Evolutionary conservation across 2,888 invertebrate species (phyloP).

Genomic region (Trissoscelio sp.): DNA sequence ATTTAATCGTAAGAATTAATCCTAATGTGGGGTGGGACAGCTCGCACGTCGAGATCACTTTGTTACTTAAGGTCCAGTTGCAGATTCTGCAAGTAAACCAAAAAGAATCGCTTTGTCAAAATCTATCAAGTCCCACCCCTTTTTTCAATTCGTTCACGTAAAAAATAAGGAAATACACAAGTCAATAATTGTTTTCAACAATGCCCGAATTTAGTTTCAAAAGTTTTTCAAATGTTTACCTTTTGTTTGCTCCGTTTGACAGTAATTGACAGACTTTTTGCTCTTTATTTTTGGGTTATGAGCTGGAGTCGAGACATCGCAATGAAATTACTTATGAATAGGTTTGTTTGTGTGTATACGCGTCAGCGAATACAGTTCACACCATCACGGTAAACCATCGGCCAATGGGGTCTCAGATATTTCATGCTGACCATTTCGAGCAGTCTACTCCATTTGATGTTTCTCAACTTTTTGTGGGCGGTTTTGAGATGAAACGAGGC

Average conservation of each 20-base stretch:
- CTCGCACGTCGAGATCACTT: constrained; percentile 58
- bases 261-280: not conserved
- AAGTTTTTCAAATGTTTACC: constrained; percentile 27
- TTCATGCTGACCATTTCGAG: constrained; percentile 66
- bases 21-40: constrained; percentile 70
- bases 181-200: constrained; percentile 14
- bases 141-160: constrained; percentile 20
- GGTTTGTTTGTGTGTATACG: constrained; percentile 28
- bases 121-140: constrained; percentile 66
- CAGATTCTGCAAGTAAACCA: constrained; percentile 68
- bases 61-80: constrained; percentile 64
- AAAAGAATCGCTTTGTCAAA: constrained; percentile 52
- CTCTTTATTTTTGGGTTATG: constrained; percentile 22
- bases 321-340: constrained; percentile 38
- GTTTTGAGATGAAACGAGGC: constrained; percentile 43
- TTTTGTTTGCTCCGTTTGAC: constrained; percentile 3
- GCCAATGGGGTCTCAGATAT: constrained; percentile 65
- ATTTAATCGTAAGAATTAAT: constrained; percentile 67
- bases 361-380: constrained; percentile 26
- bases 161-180: constrained; percentile 2
- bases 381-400: constrained; percentile 39
- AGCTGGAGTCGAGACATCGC: not conserved
- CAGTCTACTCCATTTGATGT: constrained; percentile 48
- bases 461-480: constrained; percentile 66
- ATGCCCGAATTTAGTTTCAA: not conserved